Base-by-base conservation (phyloP, 1,140 invertebrate genomes). In the Trissolcus basalis region DNA sequence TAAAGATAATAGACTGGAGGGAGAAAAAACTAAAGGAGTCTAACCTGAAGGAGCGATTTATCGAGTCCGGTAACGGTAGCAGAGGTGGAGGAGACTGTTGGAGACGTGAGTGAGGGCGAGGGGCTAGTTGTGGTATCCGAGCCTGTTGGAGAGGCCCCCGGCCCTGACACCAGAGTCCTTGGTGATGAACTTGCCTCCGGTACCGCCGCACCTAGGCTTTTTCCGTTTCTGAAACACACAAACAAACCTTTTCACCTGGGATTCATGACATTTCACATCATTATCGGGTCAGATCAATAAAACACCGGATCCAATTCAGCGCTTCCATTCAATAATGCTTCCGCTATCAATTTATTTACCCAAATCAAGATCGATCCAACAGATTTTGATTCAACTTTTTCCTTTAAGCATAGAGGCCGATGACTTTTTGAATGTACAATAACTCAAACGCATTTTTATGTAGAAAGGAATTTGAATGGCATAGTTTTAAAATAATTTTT, bases 21-120 rank as follows among this genome's bases (percentile, higher is more conserved):
- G 48, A 39, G 45, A 48, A 43, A 32, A 44, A 27, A 3, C 6
- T 27, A 33, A 51, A 56, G 27, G 53, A 1, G 5, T 19, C 81
- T 87, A 75, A 90, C 90, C 91, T 92, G 92, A 79, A 91, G 88
- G 61, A 92, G 89, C 72, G 90, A 91, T 85, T 91, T 92, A 86
- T 93, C 92, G 72, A 92, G 89, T 79, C 89, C 88, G 45, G 90
- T 90, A 36, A 91, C 83, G 61, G 91, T 88, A 61, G 88, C 85
- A 19, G 88, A 86, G 19, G 65, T 69, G 67, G 88, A 82, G 50
- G 79, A 27, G 19, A 27, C 19, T 27, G 19, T 6, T 27, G 19
- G 19, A 27, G 6, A 41, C 41, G 60, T 51, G 19, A 49, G 60
- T n/a, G 67, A 69, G 14, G 72, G 60, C 12, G 67, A 69, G 14